phyloP scores from a whole-genome alignment of 2,797 vertebrate species.

The Triplophysa yarkandensis region DNA sequence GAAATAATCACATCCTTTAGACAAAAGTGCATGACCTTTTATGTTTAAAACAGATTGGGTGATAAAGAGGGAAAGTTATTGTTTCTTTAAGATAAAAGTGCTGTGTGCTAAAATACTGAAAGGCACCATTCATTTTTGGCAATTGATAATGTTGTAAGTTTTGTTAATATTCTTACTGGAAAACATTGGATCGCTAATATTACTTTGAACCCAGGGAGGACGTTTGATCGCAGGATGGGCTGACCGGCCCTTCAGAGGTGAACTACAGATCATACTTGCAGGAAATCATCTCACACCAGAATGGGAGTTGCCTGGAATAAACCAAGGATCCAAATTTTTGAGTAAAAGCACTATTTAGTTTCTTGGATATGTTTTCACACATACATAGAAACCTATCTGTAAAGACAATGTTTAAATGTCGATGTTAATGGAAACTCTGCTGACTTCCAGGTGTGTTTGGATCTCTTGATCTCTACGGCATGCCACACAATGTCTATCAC shows the following conservation, averaged over 20 bases:
- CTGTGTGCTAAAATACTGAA: too few relatives aligned
- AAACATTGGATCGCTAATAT: not conserved
- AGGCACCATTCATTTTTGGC: not conserved
- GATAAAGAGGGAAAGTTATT: too few relatives aligned
- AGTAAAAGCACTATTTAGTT: conserved; percentile 67
- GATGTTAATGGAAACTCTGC: not conserved
- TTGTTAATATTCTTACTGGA: not conserved
- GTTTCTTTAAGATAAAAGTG: too few relatives aligned
- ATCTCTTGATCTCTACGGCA: conserved; percentile 81
- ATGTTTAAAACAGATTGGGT: too few relatives aligned
- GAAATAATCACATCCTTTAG: not conserved
- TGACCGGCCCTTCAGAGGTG: conserved; percentile 79
- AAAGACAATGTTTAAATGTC: not conserved
- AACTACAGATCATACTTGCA: conserved; percentile 77
- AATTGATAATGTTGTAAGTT: not conserved
- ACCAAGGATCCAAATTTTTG: conserved; percentile 86
- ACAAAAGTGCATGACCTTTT: too few relatives aligned
- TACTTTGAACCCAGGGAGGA: conserved; percentile 74
- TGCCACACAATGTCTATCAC: conserved; percentile 75
- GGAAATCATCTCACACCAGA: conserved; percentile 81
- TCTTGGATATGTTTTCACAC: too few relatives aligned
- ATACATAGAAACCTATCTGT: not conserved
- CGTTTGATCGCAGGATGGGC: conserved; percentile 78
- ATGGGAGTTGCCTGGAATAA: conserved; percentile 79
- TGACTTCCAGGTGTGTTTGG: conserved; percentile 78